Evolutionary conservation across 2,888 invertebrate genomes (phyloP), one percentile per base, ranked within the genome.

Genomic region (Calliopum simillimum): DNA sequence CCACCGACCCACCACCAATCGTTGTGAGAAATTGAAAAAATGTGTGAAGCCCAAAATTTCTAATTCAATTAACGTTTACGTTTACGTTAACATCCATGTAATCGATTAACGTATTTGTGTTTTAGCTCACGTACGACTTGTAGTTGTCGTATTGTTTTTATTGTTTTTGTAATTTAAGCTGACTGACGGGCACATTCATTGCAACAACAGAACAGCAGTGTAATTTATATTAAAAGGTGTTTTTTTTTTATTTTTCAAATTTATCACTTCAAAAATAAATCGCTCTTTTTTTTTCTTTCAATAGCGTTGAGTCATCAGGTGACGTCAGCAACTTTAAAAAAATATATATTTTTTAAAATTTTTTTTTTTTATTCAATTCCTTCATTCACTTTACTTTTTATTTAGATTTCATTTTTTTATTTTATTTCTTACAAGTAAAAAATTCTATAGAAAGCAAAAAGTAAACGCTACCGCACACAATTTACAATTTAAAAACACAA

Each of bases 1-100:
- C n/a, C 62, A 33, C 16, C n/a, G 33, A 49, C 14, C 43, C 14
- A 6, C 14, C 11, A 47, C 14, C n/a, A 13, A 6, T 33, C 19
- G 13, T 33, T 43, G 46, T 33, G 33, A 33, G 8, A 33, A 33
- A 33, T 33, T 33, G 33, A 33, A 33, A 33, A 59, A 59, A 59
- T 23, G 62, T 63, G 25, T 33, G 62, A 47, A 47, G 62, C 47
- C 62, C 23, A 63, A 47, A 33, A 33, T 33, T 62, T 63, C 62
- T 63, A 63, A 63, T 63, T 63, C 47, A 63, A 63, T 63, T 63
- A 63, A 63, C 62, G 47, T 63, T 47, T 25, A 63, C 47, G 62
- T 63, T 47, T 23, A n/a, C 19, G 62, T 63, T 14, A 19, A 47
- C 62, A 49, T 63, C 23, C n/a, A 62, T n/a, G 62, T 49, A 63